Evolutionary conservation across 2,888 invertebrate genomes (phyloP), one percentile per base, ranked within the genome.

Genomic region (Thyatira batis): DNA sequence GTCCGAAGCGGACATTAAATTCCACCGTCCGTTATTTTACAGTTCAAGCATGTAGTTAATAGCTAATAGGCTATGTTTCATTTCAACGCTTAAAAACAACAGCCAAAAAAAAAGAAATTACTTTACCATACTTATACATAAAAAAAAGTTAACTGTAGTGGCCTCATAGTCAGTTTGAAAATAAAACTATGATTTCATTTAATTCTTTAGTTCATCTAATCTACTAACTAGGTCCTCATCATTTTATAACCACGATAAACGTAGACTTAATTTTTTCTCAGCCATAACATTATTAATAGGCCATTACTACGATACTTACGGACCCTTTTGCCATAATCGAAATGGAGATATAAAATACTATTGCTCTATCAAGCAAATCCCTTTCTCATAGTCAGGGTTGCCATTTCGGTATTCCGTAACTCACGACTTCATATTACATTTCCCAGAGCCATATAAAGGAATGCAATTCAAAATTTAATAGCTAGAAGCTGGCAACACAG

Each of bases 371-470:
- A 45, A 45, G 20, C 27, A 20, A 27, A 51, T 51, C 39, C 51
- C 10, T 13, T 45, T 51, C 45, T 20, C 28, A 51, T 51, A 51
- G 44, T 51, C 45, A 51, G 60, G 49, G 55, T 58, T 55, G 63
- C 65, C 68, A 63, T 68, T 72, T 65, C 54, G 50, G 61, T 48
- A 50, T 54, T 50, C 50, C 55, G 63, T 52, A 65, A 65, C 69
- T 68, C 71, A 73, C 74, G 77, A 76, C 61, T 76, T 67, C 63
- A 65, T 75, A 72, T 65, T 69, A 73, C 67, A 71, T 71, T 69
- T 63, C 68, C 55, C 57, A 46, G 58, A 58, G 53, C 80, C 79
- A 71, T 80, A 80, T 81, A 80, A 65, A 80, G 78, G 69, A 74
- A 73, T 67, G 72, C 67, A 73, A 74, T 80, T 73, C 68, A 67